Evolutionary conservation across 1,140 invertebrate genomes (phyloP).

Genomic region (Tetranychus urticae): DNA sequence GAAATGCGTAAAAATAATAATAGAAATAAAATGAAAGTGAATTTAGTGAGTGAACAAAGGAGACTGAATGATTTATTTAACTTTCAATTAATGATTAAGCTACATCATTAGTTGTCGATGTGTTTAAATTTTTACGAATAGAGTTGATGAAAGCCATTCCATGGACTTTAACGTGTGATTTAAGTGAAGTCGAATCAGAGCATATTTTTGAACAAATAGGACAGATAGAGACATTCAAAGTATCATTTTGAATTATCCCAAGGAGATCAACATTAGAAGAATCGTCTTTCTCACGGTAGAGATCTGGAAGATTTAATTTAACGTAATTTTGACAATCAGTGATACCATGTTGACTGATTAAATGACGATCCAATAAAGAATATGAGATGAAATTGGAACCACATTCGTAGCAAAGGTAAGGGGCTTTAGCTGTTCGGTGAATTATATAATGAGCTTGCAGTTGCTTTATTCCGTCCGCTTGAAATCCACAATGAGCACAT

Average conservation of each 20-base stretch:
- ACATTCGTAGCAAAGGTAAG: neutral
- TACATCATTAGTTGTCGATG: no score
- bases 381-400: neutral
- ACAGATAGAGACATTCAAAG: neutral
- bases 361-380: neutral
- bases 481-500: neutral
- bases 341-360: neutral
- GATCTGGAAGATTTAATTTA: neutral
- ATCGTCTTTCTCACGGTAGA: neutral
- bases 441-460: neutral
- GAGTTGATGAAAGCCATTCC: slow-evolving; percentile 4
- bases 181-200: neutral
- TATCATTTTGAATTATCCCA: neutral
- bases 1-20: no score
- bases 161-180: slow-evolving; percentile 2
- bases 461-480: neutral
- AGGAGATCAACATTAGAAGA: slow-evolving; percentile 1
- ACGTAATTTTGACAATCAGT: neutral
- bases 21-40: no score
- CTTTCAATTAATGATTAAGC: no score
- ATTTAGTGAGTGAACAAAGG: no score
- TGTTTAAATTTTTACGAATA: neutral
- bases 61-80: no score
- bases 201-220: neutral
- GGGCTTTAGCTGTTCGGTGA: neutral